Evolutionary conservation across 2,113 vertebrate genomes (phyloP).

Genomic region (Silurus asotus): DNA sequence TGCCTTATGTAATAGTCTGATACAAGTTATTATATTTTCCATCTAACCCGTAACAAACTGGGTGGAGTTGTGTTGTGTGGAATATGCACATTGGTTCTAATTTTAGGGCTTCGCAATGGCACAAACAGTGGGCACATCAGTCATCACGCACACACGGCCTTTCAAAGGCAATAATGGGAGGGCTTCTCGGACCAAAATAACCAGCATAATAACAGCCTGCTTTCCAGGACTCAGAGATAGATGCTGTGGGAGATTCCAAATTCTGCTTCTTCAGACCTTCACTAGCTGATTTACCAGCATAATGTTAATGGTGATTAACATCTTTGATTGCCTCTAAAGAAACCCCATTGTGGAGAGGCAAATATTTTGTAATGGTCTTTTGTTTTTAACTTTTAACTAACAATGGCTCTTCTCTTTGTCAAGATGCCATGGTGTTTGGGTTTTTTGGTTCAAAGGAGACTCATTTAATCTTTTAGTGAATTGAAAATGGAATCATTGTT

Average conservation of each 20-base stretch:
- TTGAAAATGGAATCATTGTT: not conserved
- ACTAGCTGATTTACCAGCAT: constrained; percentile 17
- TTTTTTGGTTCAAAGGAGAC: not conserved
- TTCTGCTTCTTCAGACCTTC: not conserved
- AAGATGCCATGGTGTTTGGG: not conserved
- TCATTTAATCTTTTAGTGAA: not conserved
- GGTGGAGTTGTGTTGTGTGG: not conserved
- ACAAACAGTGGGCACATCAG: constrained; percentile 16
- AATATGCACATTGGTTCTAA: constrained; percentile 29
- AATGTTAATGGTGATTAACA: not conserved
- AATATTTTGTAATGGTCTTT: not conserved
- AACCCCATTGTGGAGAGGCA: not conserved
- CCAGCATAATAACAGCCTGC: constrained; percentile 61
- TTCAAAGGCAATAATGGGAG: constrained; percentile 57
- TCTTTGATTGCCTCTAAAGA: not conserved
- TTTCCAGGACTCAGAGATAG: constrained; percentile 56
- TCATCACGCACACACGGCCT: constrained; percentile 41
- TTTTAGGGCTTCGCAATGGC: constrained; percentile 5
- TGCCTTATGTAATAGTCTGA: not conserved
- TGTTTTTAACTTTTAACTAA: not conserved
- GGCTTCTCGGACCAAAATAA: constrained; percentile 69
- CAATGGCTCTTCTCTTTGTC: not conserved
- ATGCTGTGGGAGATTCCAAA: constrained; percentile 23
- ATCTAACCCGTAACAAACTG: not conserved
- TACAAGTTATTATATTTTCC: not conserved